These are phyloP conservation scores for Odontophorus gujanensis DNA, from an alignment of 2,113 vertebrate species.

Conservation along the genomic window DNA sequence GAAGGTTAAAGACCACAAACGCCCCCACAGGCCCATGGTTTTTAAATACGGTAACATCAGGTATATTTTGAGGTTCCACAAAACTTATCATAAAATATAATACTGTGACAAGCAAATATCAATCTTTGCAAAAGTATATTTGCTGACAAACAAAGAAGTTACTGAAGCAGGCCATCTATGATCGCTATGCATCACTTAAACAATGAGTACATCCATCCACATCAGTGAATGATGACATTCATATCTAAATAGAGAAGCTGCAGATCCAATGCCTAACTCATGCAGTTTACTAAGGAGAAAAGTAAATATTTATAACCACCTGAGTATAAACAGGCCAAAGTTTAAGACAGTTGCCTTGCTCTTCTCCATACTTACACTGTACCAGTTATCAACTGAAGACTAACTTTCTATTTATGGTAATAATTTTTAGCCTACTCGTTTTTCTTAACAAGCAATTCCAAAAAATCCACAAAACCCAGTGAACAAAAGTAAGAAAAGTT, in stretches of 20 bases:
- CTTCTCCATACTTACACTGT: neutral
- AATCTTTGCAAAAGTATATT: fast-evolving
- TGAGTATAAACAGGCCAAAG: neutral
- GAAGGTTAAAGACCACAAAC: neutral
- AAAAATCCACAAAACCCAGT: neutral
- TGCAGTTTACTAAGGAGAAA: neutral
- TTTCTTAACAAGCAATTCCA: neutral
- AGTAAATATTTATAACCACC: neutral
- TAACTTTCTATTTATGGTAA: neutral
- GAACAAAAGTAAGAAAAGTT: neutral
- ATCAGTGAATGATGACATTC: neutral
- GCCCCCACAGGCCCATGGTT: neutral
- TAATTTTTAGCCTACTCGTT: neutral
- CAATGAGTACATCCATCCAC: neutral
- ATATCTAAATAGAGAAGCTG: neutral
- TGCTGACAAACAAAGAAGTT: neutral
- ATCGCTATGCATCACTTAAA: neutral
- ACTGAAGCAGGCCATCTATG: neutral
- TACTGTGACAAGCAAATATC: neutral
- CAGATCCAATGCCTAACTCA: neutral
- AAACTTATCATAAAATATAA: neutral
- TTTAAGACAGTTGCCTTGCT: neutral
- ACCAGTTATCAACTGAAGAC: neutral
- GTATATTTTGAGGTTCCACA: neutral
- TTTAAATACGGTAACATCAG: neutral